Evolutionary conservation across 2,888 invertebrate species (phyloP), one percentile per base, ranked within the genome.

Genomic region (Euplexia lucipara): DNA sequence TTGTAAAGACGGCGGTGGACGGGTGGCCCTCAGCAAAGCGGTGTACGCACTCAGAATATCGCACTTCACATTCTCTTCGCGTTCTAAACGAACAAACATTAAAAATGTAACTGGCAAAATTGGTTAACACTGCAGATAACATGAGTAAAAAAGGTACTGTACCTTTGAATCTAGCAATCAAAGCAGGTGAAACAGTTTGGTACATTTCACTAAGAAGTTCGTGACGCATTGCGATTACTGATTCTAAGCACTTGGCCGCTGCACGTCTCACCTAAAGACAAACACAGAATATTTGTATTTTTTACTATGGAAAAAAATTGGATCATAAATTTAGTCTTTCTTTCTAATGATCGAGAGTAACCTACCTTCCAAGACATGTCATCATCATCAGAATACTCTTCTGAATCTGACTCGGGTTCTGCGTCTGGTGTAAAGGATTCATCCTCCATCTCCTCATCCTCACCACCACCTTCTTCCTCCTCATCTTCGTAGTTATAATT

Each of bases 401-500:
- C 98, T 79, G 98, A 98, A 75, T 97, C 97, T 30, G 98, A 98
- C 48, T 97, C 98, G 0, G 96, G 97, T 69, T 97, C 98, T 86
- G 97, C 97, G 39, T 96, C 96, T 7, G 96, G 96, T 56, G 96
- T 96, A 54, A 93, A 96, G 45, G 96, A 96, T 68, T 97, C 97
- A 80, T 97, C 97, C 30, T 97, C 97, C 92, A 97, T 97, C 34
- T 97, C 97, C 78, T 97, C 96, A 39, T 97, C 97, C 74, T 96
- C 96, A 42, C 98, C 98, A 39, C 96, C 96, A 0, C 96, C 96
- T 30, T 96, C 96, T 47, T 96, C 96, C 78, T 97, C 98, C 80
- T 98, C 98, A 73, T 98, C 98, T 89, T 99, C 99, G 86, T 99
- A 99, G 92, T 99, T 99, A 90, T 99, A 99, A 91, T 99, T 99